Base-by-base conservation (phyloP, 2,797 vertebrate species). In the Nasua narica region DNA sequence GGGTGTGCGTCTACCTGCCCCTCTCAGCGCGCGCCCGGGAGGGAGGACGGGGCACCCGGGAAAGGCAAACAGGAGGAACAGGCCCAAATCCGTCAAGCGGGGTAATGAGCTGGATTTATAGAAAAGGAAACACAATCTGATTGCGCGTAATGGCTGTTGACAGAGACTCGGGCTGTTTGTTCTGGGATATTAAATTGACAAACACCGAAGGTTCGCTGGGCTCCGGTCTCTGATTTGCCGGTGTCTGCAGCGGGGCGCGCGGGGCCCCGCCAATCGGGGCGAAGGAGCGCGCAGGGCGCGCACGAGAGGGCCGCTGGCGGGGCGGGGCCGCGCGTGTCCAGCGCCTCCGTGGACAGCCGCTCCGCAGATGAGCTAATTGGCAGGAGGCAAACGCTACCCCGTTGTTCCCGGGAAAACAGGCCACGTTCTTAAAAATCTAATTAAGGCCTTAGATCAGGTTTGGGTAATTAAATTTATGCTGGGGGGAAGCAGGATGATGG, bases 391-490 rank as follows among this genome's bases (percentile, higher is more conserved):
- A 91, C 97, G 37, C 60, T 46, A 93, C 48, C 50, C 48, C 82
- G 37, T 90, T 95, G 82, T 92, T 98, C 97, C 88, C 60, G 93
- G 37, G 79, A 94, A 74, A 98, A 96, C 96, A 96, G 78, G 92
- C 60, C 62, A 43, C 96, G 91, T 95, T 97, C 92, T 92, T 19
- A 0, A 95, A 98, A 97, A 98, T 97, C 96, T 97, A 98, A 98
- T 98, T 98, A 98, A 98, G 96, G 94, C 58, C 87, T 88, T 7
- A 95, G 98, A 97, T 97, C 78, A 91, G 96, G 92, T 93, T 97
- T 97, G 97, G 70, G 8, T 97, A 96, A 98, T 97, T 98, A 92
- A 79, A 97, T 97, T 97, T 97, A 82, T 82, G 87, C 87, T 43
- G 40, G 91, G 74, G n/a, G 87, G 18, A 78, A 70, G 93, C 92